Conservation (phyloP, 2,888 invertebrate genomes). For the Diloba caeruleocephala region DNA sequence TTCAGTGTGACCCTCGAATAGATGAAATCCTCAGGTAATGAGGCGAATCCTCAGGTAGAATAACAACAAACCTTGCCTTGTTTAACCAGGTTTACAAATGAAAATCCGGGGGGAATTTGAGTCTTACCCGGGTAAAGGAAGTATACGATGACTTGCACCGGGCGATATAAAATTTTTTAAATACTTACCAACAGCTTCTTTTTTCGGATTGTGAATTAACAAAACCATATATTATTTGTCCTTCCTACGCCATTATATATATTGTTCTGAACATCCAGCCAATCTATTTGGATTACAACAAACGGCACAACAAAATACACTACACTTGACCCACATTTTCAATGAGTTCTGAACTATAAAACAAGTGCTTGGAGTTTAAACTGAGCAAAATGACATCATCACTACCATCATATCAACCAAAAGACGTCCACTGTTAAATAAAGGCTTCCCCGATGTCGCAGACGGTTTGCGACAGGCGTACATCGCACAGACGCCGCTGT, state of each 20-base stretch:
- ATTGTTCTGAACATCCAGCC: constrained; percentile 16
- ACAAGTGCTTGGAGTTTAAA: constrained; percentile 17
- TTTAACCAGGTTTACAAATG: too few relatives aligned
- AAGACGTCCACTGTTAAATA: too few relatives aligned
- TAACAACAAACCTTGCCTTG: constrained; percentile 24
- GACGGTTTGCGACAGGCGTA: too few relatives aligned
- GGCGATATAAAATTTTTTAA: too few relatives aligned
- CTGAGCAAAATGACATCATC: constrained; percentile 22
- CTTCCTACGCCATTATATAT: constrained; percentile 7
- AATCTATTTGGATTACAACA: constrained; percentile 29
- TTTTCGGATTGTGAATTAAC: background rate
- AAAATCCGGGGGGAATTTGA: background rate
- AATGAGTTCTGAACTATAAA: constrained; percentile 31
- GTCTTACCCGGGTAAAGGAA: too few relatives aligned
- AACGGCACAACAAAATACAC: constrained; percentile 21
- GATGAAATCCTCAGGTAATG: constrained; percentile 14
- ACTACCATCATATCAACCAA: too few relatives aligned
- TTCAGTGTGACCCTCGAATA: too few relatives aligned
- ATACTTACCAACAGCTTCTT: background rate
- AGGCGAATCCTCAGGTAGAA: constrained; percentile 9
- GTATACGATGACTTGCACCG: too few relatives aligned
- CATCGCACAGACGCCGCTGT: too few relatives aligned
- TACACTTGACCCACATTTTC: constrained; percentile 38
- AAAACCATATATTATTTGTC: background rate
- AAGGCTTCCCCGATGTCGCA: too few relatives aligned